Percentiles rank a stretch among this genome's conserved stretches.
Conservation (phyloP, 2,888 invertebrate genomes). For the Limnephilus marmoratus region DNA sequence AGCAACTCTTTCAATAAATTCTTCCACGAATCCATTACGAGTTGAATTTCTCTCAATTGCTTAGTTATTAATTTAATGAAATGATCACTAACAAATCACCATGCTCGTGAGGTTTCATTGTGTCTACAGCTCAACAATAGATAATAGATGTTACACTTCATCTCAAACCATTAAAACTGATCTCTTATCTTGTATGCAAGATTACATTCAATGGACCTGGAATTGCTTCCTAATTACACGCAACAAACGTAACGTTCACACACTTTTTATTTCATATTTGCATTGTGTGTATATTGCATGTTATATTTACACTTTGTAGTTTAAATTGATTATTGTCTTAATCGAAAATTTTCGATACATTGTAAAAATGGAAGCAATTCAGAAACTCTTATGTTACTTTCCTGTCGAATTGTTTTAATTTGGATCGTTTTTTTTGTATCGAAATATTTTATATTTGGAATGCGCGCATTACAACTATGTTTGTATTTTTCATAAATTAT, state of each 20-base stretch:
- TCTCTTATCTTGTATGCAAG: background rate
- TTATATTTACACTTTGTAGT: too few relatives aligned
- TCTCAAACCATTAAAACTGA: background rate
- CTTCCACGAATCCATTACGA: background rate
- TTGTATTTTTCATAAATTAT: too few relatives aligned
- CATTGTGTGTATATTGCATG: background rate
- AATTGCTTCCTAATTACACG: background rate
- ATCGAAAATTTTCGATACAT: too few relatives aligned
- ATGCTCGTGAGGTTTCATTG: background rate
- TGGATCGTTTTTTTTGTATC: too few relatives aligned
- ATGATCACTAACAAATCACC: background rate
- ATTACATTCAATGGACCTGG: background rate
- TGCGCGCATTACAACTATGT: too few relatives aligned
- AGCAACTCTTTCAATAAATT: background rate
- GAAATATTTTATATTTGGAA: too few relatives aligned
- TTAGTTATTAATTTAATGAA: background rate
- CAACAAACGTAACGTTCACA: background rate
- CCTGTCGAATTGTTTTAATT: too few relatives aligned
- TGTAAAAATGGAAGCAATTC: too few relatives aligned
- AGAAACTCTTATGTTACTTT: too few relatives aligned
- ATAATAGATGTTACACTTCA: background rate
- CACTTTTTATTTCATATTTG: background rate
- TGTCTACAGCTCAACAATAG: background rate
- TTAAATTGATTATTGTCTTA: too few relatives aligned
- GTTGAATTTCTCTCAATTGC: background rate